Evolutionary conservation across 2,797 vertebrate species (phyloP), one percentile per base, ranked within the genome.

Genomic region (Anisognathus igniventris): DNA sequence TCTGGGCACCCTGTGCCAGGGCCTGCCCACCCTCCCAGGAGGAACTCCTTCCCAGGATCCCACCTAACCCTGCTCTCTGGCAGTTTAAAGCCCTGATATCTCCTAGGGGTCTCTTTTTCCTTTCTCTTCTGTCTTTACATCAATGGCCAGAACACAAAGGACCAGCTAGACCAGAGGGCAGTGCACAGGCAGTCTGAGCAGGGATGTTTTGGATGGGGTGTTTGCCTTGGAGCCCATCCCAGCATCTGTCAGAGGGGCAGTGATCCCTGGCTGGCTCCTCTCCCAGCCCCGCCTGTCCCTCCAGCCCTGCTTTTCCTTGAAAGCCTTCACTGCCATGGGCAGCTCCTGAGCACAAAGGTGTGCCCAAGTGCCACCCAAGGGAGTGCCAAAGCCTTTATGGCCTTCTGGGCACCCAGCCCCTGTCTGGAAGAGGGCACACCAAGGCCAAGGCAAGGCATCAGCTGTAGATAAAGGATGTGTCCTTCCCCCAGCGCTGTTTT

Each of bases 181-280:
- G 81, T 2, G 37, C 53, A 1, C 10, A 20, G 66, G 84, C 88
- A 51, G 75, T 1, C 19, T 23, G 68, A 33, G 56, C 16, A 28
- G 1, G 28, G 88, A 73, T 50, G 35, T 5, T n/a, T 88, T 23
- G 71, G 72, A 42, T 28, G 76, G 9, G 68, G 5, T 88, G 37
- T 88, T 92, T 92, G 68, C 27, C 45, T 86, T 96, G 92, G 92
- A 94, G 68, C 48, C 86, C 76, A 58, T 88, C 92, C 92, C 94
- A 77, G 91, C 79, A 7, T 42, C 72, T 86, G 56, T 73, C 91
- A 60, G 65, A 54, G 19, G 47, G 56, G 44, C 79, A 37, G 35
- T 19, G 44, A 31, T 28, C 88, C 86, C 86, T 73, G 91, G 20
- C 90, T 81, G 90, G 42, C 92, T 0, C 0, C 25, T 9, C 67